Evolutionary conservation across 2,888 invertebrate species (phyloP).

Genomic region (Serrognathus titanus): DNA sequence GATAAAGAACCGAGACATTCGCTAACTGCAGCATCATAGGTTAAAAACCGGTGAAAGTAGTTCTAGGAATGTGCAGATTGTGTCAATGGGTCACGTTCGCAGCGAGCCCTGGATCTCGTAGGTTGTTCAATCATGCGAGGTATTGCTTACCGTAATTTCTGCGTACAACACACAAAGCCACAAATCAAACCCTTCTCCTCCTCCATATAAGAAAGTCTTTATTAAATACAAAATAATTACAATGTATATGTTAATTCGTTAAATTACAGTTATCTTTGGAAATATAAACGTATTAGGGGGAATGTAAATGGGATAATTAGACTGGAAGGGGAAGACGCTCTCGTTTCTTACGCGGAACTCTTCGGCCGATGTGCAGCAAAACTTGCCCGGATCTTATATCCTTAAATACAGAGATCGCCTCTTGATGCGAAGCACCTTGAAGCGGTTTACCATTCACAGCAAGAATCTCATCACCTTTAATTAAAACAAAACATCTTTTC

Average conservation of each 20-base stretch:
- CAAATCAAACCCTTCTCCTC: background rate
- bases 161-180: too few relatives aligned
- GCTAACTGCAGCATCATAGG: background rate
- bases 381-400: constrained; percentile 85
- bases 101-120: too few relatives aligned
- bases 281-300: constrained; percentile 29
- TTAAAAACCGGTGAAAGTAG: constrained; percentile 17
- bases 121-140: too few relatives aligned
- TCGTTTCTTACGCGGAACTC: constrained; percentile 42
- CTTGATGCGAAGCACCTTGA: constrained; percentile 82
- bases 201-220: background rate
- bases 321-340: constrained; percentile 37
- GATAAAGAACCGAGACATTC: too few relatives aligned
- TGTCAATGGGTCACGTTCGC: constrained; percentile 14
- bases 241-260: constrained; percentile 14
- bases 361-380: constrained; percentile 67
- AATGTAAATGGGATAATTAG: constrained; percentile 25
- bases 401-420: constrained; percentile 88
- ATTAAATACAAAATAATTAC: constrained; percentile 1
- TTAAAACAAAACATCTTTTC: background rate
- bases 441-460: constrained; percentile 82
- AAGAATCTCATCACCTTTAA: constrained; percentile 84
- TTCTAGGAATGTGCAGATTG: constrained; percentile 16
- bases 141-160: too few relatives aligned
- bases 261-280: constrained; percentile 32